Base-by-base conservation (phyloP, 2,113 vertebrate genomes). In the Tringa solitaria region DNA sequence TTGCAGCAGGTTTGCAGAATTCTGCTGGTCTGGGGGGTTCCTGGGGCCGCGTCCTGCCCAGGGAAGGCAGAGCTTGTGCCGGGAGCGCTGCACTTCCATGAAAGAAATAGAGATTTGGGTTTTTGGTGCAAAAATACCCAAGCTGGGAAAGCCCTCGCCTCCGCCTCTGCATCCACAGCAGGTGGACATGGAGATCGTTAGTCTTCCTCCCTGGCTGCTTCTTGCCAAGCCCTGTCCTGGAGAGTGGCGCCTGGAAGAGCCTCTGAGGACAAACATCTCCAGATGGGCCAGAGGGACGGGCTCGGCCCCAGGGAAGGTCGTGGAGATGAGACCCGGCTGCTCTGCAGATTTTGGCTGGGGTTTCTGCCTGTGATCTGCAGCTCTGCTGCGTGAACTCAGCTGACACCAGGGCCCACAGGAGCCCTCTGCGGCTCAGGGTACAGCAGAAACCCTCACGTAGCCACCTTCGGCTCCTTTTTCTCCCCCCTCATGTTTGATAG, bases 241-340 rank as follows among this genome's bases (percentile, higher is more conserved):
- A 78, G 43, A 41, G 84, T 74, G 33, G 93, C 0, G 2, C 41
- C 86, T 53, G 86, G 91, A 85, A 87, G 86, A 91, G 69, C 69
- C 91, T 89, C 59, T 59, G 89, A 92, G 91, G 83, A 92, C 94
- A 96, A 92, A 86, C 80, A 89, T 89, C 95, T 96, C 90, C 91
- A 93, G 89, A 86, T 92, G 96, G 95, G 79, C 72, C 83, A 53
- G 91, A 2, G 1, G 63, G 91, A 93, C 0, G 1, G 89, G 86
- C 57, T 78, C 10, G 1, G 87, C 75, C 94, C 72, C 86, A 35
- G 89, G 88, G 94, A 80, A 93, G 83, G 83, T 87, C 8, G 1
- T 3, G 1, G 79, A 73, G 63, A 80, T 3, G 5, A 23, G 94
- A 60, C 82, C 56, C 46, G 75, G 85, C 88, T 94, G 92, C 82